Evolutionary conservation across 2,113 vertebrate species (phyloP), one percentile per base, ranked within the genome.

Genomic region (Channa maculata): DNA sequence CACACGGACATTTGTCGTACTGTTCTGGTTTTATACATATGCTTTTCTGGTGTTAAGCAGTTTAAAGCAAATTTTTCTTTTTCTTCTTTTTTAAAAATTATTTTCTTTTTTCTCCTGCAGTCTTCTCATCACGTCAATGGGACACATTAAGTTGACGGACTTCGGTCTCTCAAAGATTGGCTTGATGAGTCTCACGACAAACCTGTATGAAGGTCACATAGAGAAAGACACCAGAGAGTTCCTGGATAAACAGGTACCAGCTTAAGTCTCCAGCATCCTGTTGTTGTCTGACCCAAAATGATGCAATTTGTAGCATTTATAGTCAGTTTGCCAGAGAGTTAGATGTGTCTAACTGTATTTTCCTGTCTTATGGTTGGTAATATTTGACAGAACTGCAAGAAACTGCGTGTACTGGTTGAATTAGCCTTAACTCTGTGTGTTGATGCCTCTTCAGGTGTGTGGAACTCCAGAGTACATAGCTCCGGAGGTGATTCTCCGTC

Each of bases 151-250:
- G 81, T 95, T 99, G 64, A 99, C 98, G 6, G 98, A 99, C 89
- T 99, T 99, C 36, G 98, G 98, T 5, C 94, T 99, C 38, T 99
- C 98, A 36, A 99, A 99, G 93, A 98, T 99, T 4, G 98, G 98
- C 39, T 92, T 99, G 82, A 99, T 99, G 98, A 99, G 98, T 68
- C 89, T 99, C 78, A 99, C 98, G 64, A 99, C 97, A 6, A 99
- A 99, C 85, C 90, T 99, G 75, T 99, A 99, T 0, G 98, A 99
- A 79, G 97, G 97, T 14, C 98, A 99, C 89, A 99, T 99, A 55
- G 98, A 99, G 91, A 99, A 99, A 69, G 98, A 99, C 79, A 92
- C 98, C 39, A 94, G 98, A 24, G 98, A 99, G 90, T 99, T 99
- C 89, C 89, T 98, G 71, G 97, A 99, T 52, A 99, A 99, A 85